Evolutionary conservation across 1,140 invertebrate species (phyloP), one percentile per base, ranked within the genome.

Genomic region (Helicoverpa armigera): DNA sequence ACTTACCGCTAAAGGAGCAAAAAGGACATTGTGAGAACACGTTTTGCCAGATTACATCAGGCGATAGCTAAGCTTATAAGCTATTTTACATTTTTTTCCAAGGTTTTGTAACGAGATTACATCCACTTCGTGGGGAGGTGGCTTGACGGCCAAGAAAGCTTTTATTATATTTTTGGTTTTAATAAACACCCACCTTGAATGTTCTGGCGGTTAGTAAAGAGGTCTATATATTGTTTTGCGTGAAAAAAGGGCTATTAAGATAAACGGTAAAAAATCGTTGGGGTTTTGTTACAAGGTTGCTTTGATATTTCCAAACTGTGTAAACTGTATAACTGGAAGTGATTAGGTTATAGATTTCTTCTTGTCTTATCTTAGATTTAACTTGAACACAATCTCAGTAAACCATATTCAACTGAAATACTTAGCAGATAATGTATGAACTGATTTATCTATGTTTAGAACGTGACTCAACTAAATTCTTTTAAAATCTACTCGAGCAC

Each of bases 51-150:
- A 75, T 75, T 75, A 75, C 56, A 75, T 56, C 18, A 23, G 63
- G 7, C 16, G 43, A 48, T 23, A 75, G 35, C 23, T 58, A 35
- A 43, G 43, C 35, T 48, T 61, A 75, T 75, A 75, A 60, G 73
- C 73, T 75, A 75, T 75, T 50, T 75, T 75, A 50, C 43, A 23
- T 75, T 75, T 31, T n/a, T 75, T 60, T 18, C 12, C n/a, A 54
- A 18, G 29, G 53, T 58, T 72, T 56, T 72, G 13, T 75, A 61
- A 50, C 31, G 56, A 61, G 73, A 75, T 75, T 58, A 61, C 61
- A 61, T 50, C 29, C 10, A 7, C 53, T 58, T 58, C 23, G 58
- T 18, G 13, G 51, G 29, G 58, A 74, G 70, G 53, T 74, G 51
- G 13, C 29, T 61, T 23, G 35, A 23, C 73, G 18, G 12, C 50